Conservation (phyloP, 1,140 invertebrate species). For the Hycleus phaleratus region DNA sequence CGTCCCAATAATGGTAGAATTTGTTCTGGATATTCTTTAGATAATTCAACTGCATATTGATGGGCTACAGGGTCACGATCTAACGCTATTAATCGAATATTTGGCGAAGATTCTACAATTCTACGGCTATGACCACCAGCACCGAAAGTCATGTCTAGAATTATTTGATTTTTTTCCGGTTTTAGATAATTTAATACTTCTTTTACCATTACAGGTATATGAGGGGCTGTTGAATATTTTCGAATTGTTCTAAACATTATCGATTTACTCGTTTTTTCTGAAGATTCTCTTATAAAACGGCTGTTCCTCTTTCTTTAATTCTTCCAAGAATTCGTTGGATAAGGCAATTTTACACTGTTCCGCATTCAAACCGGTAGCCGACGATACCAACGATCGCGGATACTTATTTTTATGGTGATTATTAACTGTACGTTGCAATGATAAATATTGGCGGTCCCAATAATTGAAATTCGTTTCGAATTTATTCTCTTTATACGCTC, state of each 20-base stretch:
- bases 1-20: conserved; percentile 72
- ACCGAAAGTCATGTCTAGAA: conserved; percentile 89
- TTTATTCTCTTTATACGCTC: conserved; percentile 54
- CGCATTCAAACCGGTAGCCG: conserved; percentile 58
- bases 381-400: conserved; percentile 46
- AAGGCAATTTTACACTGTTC: conserved; percentile 64
- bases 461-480: conserved; percentile 47
- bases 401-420: conserved; percentile 64
- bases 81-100: conserved; percentile 64
- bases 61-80: conserved; percentile 81
- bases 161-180: conserved; percentile 52
- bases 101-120: conserved; percentile 49
- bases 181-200: conserved; percentile 63
- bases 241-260: conserved; percentile 7
- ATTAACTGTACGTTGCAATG: conserved; percentile 59
- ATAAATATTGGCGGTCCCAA: conserved; percentile 58
- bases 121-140: conserved; percentile 76
- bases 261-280: conserved; percentile 30
- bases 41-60: conserved; percentile 55
- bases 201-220: conserved; percentile 64
- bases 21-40: conserved; percentile 57
- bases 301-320: conserved; percentile 51
- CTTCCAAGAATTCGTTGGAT: conserved; percentile 61
- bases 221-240: conserved; percentile 34
- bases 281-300: conserved; percentile 46